Evolutionary conservation across 2,888 invertebrate genomes (phyloP).

Genomic region (Ctenicera cuprea): DNA sequence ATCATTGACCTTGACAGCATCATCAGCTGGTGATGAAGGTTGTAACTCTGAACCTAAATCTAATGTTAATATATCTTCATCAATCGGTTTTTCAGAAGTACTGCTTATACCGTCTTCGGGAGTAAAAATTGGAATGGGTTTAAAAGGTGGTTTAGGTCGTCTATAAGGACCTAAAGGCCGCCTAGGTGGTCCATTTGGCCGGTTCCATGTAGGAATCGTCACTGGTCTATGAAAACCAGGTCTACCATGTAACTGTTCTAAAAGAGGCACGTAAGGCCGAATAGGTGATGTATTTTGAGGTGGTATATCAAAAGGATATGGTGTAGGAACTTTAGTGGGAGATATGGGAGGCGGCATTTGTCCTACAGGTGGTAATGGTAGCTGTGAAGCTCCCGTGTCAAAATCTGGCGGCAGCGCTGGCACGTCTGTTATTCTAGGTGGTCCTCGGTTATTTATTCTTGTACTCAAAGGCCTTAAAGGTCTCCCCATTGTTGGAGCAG

Average conservation of each 20-base stretch:
- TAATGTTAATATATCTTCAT: conserved; percentile 69
- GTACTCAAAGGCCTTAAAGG: conserved; percentile 82
- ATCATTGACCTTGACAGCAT: conserved; percentile 58
- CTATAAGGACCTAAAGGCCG: conserved; percentile 76
- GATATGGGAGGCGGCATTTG: conserved; percentile 73
- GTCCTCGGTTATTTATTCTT: conserved; percentile 92
- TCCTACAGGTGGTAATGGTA: conserved; percentile 71
- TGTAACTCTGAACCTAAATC: conserved; percentile 67
- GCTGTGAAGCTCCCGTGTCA: conserved; percentile 75
- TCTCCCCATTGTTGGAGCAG: conserved; percentile 75
- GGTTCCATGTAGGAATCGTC: conserved; percentile 80
- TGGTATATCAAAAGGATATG: conserved; percentile 86
- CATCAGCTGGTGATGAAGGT: conserved; percentile 61
- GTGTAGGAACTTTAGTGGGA: conserved; percentile 77
- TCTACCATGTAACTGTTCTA: conserved; percentile 77
- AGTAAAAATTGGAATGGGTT: conserved; percentile 74
- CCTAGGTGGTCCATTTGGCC: conserved; percentile 71
- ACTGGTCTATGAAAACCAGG: conserved; percentile 74
- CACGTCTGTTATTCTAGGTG: conserved; percentile 88
- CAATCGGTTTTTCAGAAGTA: conserved; percentile 67
- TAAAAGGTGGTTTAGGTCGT: conserved; percentile 78
- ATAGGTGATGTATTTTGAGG: conserved; percentile 75
- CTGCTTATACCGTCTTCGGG: conserved; percentile 68
- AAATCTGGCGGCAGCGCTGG: conserved; percentile 83
- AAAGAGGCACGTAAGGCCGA: conserved; percentile 80